These are phyloP conservation scores for Archips xylosteana DNA, from an alignment of 2,888 invertebrate genomes.

Conservation along the genomic window DNA sequence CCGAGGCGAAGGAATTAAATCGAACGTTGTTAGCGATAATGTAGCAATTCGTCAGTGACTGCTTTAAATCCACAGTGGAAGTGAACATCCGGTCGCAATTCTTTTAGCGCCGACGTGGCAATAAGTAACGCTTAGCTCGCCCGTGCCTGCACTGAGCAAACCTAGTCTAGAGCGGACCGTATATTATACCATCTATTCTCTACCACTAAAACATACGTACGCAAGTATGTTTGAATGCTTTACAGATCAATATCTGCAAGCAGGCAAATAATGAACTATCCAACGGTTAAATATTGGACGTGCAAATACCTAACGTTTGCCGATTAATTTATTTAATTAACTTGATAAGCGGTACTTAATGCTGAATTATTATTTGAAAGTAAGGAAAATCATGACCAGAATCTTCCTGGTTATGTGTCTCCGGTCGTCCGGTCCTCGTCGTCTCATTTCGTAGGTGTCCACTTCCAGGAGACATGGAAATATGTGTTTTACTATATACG, in stretches of 20 bases:
- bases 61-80: conserved; percentile 71
- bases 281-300: conserved; percentile 2
- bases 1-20: conserved; percentile 62
- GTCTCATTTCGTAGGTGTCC: conserved; percentile 38
- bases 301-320: background rate
- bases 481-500: conserved; percentile 38
- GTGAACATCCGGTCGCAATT: conserved; percentile 68
- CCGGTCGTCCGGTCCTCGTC: conserved; percentile 19
- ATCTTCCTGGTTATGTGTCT: background rate
- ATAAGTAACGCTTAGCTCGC: conserved; percentile 71
- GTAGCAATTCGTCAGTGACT: conserved; percentile 77
- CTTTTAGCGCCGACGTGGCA: conserved; percentile 58
- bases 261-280: conserved; percentile 28
- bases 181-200: conserved; percentile 35
- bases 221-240: conserved; percentile 5
- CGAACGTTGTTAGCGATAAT: conserved; percentile 74
- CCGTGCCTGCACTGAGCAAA: conserved; percentile 52
- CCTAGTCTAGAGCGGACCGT: conserved; percentile 34
- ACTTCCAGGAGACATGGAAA: conserved; percentile 33
- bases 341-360: background rate
- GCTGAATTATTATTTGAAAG: background rate
- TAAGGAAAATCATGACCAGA: conserved; percentile 28
- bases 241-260: conserved; percentile 27
- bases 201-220: conserved; percentile 21
- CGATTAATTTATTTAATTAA: background rate